These are phyloP conservation scores for Ovis canadensis DNA, from an alignment of 2,113 vertebrate genomes.

Conservation along the genomic window DNA sequence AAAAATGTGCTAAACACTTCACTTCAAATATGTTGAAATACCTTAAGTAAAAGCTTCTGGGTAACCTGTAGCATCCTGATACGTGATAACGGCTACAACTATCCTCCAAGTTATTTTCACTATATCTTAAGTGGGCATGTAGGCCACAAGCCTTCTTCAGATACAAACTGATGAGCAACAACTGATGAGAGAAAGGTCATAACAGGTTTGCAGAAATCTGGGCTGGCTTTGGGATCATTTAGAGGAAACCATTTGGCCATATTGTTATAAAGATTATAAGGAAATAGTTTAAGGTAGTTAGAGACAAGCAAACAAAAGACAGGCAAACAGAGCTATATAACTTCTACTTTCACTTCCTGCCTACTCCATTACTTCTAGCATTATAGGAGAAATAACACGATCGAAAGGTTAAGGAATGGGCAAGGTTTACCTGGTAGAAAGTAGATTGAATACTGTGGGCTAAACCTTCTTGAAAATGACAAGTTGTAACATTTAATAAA, in stretches of 20 bases:
- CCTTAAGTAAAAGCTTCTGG: too few relatives aligned
- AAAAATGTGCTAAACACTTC: slow-evolving; percentile 41
- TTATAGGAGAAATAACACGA: slow-evolving; percentile 83
- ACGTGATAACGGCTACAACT: slow-evolving; percentile 75
- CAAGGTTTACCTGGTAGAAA: slow-evolving; percentile 78
- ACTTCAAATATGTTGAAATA: neutral
- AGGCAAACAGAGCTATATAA: slow-evolving; percentile 78
- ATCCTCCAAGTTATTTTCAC: slow-evolving; percentile 69
- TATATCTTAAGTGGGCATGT: slow-evolving; percentile 75
- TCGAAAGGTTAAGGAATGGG: slow-evolving; percentile 80
- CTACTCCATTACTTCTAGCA: slow-evolving; percentile 82
- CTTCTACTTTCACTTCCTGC: slow-evolving; percentile 85
- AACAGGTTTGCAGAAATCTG: slow-evolving; percentile 84
- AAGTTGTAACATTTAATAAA: slow-evolving; percentile 81
- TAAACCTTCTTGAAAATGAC: slow-evolving; percentile 81
- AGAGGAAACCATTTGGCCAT: slow-evolving; percentile 82
- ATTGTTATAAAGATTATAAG: slow-evolving; percentile 85
- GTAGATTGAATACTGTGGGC: slow-evolving; percentile 74
- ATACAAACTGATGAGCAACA: slow-evolving; percentile 86
- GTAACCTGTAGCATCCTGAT: slow-evolving; percentile 35
- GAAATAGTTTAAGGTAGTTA: slow-evolving; percentile 86
- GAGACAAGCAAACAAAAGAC: slow-evolving; percentile 84
- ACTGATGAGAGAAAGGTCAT: slow-evolving; percentile 84
- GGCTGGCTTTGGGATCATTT: slow-evolving; percentile 81
- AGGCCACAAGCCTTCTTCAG: slow-evolving; percentile 79